Percentiles rank a stretch among this genome's conserved stretches.
Evolutionary conservation across 2,797 vertebrate species (phyloP).

Genomic region (Sorex maritimensis): DNA sequence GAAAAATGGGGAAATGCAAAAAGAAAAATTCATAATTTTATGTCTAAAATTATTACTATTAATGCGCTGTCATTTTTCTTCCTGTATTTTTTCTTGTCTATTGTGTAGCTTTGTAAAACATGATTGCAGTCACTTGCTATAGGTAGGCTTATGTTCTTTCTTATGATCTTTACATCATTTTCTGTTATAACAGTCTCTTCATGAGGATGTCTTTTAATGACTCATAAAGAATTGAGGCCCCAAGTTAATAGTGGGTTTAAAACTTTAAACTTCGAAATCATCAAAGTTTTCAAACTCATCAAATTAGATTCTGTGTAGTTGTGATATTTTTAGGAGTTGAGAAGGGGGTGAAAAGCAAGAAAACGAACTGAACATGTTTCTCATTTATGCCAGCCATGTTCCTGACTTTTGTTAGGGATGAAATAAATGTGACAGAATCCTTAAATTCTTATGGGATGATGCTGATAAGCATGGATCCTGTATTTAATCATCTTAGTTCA

Average conservation of each 20-base stretch:
- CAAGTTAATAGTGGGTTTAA: no score
- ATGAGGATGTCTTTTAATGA: conserved; percentile 7
- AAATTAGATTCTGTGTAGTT: not conserved
- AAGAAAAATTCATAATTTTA: conserved; percentile 17
- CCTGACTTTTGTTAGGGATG: not conserved
- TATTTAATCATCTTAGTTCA: conserved; percentile 12
- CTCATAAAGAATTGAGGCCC: not conserved
- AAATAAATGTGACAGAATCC: not conserved
- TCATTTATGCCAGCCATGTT: not conserved
- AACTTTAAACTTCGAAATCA: no score
- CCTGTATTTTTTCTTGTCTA: not conserved
- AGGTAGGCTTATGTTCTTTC: conserved; percentile 12
- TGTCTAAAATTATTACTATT: not conserved
- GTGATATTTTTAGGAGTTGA: not conserved
- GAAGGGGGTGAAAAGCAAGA: not conserved
- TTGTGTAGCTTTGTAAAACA: not conserved
- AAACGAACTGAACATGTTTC: not conserved
- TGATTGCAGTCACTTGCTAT: not conserved
- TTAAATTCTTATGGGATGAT: not conserved
- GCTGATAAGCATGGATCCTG: not conserved
- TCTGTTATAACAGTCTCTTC: not conserved
- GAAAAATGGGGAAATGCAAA: conserved; percentile 40
- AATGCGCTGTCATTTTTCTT: not conserved
- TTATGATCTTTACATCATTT: not conserved
- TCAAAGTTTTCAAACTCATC: conserved; percentile 14